Evolutionary conservation across 2,797 vertebrate species (phyloP).

Genomic region (Anableps anableps): DNA sequence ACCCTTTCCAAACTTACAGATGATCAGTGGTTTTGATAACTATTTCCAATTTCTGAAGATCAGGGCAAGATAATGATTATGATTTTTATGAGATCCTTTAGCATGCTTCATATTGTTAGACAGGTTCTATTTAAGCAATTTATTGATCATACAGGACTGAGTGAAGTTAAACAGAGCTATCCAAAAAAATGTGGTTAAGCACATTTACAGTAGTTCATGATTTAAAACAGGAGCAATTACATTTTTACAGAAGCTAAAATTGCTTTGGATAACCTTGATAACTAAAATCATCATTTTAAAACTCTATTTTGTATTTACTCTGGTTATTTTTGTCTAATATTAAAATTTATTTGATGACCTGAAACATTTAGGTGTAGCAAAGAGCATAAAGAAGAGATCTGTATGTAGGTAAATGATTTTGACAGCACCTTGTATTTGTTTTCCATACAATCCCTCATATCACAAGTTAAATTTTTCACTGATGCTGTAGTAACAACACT

Average conservation of each 20-base stretch:
- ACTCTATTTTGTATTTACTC: not conserved
- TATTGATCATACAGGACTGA: no score
- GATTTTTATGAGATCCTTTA: not conserved
- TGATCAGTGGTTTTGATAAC: no score
- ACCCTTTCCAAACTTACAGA: no score
- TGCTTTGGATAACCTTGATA: not conserved
- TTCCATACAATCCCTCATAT: not conserved
- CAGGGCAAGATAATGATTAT: no score
- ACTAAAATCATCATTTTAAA: not conserved
- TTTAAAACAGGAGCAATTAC: no score
- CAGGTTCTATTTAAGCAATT: not conserved
- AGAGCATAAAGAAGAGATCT: no score
- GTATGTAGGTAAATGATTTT: not conserved
- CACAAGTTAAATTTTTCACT: not conserved
- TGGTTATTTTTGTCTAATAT: no score
- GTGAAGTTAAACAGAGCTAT: not conserved
- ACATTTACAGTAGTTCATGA: not conserved
- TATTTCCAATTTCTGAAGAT: no score
- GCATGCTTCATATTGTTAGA: not conserved
- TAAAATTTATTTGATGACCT: no score
- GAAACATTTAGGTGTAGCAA: not conserved
- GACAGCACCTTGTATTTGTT: not conserved
- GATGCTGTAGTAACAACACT: not conserved
- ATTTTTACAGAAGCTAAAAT: not conserved
- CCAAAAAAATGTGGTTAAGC: not conserved